Evolutionary conservation across 2,888 invertebrate genomes (phyloP), one percentile per base, ranked within the genome.

Genomic region (Caenorhabditis drosophilae): DNA sequence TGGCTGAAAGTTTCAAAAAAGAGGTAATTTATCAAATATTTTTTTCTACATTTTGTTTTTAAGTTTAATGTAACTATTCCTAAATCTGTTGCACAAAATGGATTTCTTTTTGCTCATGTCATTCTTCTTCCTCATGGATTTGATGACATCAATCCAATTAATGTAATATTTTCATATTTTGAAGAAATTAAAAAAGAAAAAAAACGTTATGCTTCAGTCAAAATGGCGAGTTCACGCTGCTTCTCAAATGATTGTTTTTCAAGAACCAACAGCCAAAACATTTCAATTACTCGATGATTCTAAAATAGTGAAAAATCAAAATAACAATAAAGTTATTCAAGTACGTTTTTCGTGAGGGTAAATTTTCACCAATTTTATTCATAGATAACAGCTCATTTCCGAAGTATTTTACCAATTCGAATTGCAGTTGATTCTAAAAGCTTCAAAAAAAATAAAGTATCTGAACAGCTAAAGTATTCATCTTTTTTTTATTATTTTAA

Each of bases 81-180:
- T 3, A 84, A 86, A n/a, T 51, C 51, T 1, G 60, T 59, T 2
- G 51, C 67, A 2, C 48, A 50, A 88, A 95, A 95, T 87, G 95
- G 94, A 0, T 90, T 91, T 6, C 84, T 95, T 44, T 90, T 87
- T 82, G 88, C 93, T 81, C 91, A 92, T 84, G 88, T 90, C 1
- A 87, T 90, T 46, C 81, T 91, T 34, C 87, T 89, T 18, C 88
- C 86, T 26, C 78, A 81, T 2, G 61, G 70, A 16, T 73, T 52
- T 48, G 47, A 60, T 3, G 72, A 55, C 7, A 40, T 31, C 2
- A 67, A 76, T 46, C 74, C 74, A 15, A 64, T 61, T 53, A 36
- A 35, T 40, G 63, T 59, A 31, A 16, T 47, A 31, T 25, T 12
- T n/a, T 27, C 25, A 16, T 4, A 16, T 40, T 18, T 40, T 18